Conservation (phyloP, 2,797 vertebrate species). For the Phrynocephalus vlangalii region DNA sequence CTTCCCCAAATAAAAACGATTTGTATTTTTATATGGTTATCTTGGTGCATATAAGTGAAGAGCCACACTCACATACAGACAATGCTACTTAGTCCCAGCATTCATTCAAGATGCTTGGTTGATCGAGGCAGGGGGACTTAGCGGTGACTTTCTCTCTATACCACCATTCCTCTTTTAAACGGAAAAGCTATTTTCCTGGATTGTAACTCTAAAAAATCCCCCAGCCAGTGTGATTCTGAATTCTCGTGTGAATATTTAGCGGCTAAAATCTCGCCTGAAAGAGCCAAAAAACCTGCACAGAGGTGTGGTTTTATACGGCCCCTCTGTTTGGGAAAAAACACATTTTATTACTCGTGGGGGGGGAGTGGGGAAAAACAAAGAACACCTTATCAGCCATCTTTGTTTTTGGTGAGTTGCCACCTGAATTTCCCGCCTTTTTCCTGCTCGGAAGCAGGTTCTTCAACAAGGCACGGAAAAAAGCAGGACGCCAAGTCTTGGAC, state of each 20-base stretch:
- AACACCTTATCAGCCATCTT: not conserved
- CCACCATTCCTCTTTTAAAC: no score
- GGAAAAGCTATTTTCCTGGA: no score
- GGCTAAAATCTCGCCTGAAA: no score
- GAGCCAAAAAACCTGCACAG: no score
- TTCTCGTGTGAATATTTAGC: no score
- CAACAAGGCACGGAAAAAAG: not conserved
- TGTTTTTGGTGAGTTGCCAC: not conserved
- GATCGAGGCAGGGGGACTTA: not conserved
- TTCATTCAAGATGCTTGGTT: not conserved
- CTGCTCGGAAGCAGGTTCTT: not conserved
- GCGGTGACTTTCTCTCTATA: not conserved
- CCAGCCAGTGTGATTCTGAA: no score
- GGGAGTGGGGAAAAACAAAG: no score
- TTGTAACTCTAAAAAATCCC: no score
- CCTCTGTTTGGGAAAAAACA: not conserved
- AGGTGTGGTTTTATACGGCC: no score
- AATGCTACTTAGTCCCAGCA: constrained; percentile 12
- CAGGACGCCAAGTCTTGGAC: not conserved
- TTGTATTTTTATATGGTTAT: constrained; percentile 69
- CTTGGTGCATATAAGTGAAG: not conserved
- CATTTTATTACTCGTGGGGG: not conserved
- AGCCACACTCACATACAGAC: not conserved
- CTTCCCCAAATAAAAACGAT: constrained; percentile 36
- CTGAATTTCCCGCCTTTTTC: not conserved